These are phyloP conservation scores for Cinclus mexicanus DNA, from an alignment of 2,113 vertebrate genomes.

Conservation along the genomic window DNA sequence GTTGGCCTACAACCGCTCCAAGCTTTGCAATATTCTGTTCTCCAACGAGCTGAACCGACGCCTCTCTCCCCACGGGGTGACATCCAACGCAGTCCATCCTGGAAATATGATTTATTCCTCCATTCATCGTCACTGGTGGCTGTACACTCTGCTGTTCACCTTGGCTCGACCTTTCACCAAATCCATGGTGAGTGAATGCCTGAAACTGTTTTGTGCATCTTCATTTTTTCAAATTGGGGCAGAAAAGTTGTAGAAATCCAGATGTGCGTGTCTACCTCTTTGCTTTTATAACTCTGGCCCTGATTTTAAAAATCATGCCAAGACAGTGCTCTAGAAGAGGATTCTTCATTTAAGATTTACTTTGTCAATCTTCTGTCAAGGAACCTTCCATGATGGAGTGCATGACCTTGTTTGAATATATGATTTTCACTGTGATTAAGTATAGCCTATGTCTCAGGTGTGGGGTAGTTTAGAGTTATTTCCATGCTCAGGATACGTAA, in stretches of 20 bases:
- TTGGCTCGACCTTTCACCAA: conserved; percentile 95
- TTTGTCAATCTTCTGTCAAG: not conserved
- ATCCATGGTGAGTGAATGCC: conserved; percentile 88
- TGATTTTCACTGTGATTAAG: not conserved
- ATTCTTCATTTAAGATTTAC: not conserved
- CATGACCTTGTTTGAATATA: not conserved
- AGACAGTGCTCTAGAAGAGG: not conserved
- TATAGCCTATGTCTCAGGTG: not conserved
- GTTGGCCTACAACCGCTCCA: conserved; percentile 95
- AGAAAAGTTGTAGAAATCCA: not conserved
- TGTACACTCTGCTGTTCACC: conserved; percentile 90
- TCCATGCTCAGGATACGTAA: not conserved
- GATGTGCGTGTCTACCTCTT: not conserved
- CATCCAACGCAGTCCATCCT: conserved; percentile 88
- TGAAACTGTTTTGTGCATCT: not conserved
- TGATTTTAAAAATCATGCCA: not conserved
- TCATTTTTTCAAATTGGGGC: not conserved
- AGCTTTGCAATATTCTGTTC: conserved; percentile 94
- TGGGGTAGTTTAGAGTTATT: not conserved
- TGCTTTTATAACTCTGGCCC: not conserved
- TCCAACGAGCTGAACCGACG: conserved; percentile 91
- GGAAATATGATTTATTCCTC: conserved; percentile 96
- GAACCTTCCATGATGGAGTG: not conserved
- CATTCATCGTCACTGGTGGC: conserved; percentile 91
- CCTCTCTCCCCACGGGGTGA: conserved; percentile 87